Conservation (phyloP, 2,888 invertebrate genomes). For the Temnothorax ravouxi region DNA sequence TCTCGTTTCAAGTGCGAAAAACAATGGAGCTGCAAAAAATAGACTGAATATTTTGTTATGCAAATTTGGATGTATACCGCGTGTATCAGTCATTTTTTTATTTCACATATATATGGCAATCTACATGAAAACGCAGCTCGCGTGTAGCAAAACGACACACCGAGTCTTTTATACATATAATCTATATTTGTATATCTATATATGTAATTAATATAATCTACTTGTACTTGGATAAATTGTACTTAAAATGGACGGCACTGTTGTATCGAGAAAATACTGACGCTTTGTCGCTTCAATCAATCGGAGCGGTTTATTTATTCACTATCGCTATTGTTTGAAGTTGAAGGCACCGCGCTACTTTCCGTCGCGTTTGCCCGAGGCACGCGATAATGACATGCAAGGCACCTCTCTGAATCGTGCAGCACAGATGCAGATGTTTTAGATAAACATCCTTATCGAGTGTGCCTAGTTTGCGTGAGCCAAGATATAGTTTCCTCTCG, state of each 20-base stretch:
- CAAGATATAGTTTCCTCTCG: background rate
- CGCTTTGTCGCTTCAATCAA: background rate
- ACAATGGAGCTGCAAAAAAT: background rate
- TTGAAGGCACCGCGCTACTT: background rate
- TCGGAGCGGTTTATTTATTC: background rate
- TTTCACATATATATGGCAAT: conserved; percentile 28
- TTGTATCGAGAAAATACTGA: conserved; percentile 56
- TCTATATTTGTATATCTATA: background rate
- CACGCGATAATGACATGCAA: background rate
- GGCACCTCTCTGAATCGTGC: conserved; percentile 22
- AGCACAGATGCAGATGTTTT: conserved; percentile 3
- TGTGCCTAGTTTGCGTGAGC: background rate
- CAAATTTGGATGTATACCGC: background rate
- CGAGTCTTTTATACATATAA: background rate
- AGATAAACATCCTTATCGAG: background rate
- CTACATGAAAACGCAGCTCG: conserved; percentile 27
- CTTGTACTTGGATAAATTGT: conserved; percentile 74
- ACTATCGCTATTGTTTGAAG: conserved; percentile 10
- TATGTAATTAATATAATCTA: conserved; percentile 37
- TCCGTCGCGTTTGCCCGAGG: background rate
- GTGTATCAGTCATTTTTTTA: background rate
- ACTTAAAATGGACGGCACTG: conserved; percentile 75
- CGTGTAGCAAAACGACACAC: conserved; percentile 1
- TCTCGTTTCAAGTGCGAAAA: background rate
- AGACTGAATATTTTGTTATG: background rate